A percentile compares a stretch with the other conserved stretches of the same genome.
These are phyloP conservation scores for Nestor notabilis DNA, from an alignment of 2,113 vertebrate species.

Conservation along the genomic window DNA sequence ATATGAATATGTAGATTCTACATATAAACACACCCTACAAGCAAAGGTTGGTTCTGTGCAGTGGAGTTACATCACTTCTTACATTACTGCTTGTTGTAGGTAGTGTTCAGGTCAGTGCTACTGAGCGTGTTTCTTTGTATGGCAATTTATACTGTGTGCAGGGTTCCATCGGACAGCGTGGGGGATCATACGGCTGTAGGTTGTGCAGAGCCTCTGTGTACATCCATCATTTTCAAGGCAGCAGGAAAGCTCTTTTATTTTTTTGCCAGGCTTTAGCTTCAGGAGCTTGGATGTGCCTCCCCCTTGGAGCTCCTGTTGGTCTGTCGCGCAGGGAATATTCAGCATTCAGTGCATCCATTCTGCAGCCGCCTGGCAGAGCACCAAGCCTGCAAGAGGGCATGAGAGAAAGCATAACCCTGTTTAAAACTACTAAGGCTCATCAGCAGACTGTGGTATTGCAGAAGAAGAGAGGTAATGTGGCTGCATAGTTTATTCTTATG, in stretches of 20 bases:
- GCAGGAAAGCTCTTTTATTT: background rate
- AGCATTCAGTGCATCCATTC: background rate
- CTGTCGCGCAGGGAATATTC: background rate
- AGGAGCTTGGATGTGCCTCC: background rate
- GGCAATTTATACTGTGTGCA: background rate
- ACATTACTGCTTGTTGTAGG: background rate
- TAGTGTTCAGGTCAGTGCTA: background rate
- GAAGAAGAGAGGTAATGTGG: background rate
- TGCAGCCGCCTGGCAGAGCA: conserved; percentile 11
- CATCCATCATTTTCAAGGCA: conserved; percentile 22
- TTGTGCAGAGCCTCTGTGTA: background rate
- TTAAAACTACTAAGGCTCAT: background rate
- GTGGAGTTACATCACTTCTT: background rate
- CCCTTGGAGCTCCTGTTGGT: background rate
- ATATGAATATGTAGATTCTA: background rate
- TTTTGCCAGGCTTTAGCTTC: background rate
- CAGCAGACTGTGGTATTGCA: background rate
- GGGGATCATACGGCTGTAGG: background rate
- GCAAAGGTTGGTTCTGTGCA: background rate
- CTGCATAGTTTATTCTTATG: background rate
- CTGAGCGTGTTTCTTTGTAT: background rate
- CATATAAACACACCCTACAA: background rate
- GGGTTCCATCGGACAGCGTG: background rate
- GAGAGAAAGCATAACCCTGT: background rate
- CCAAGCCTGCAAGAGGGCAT: background rate